A percentile compares a stretch with the other conserved stretches of the same genome.
phyloP scores from a whole-genome alignment of 2,113 vertebrate genomes.

The Ariopsis seemanni region DNA sequence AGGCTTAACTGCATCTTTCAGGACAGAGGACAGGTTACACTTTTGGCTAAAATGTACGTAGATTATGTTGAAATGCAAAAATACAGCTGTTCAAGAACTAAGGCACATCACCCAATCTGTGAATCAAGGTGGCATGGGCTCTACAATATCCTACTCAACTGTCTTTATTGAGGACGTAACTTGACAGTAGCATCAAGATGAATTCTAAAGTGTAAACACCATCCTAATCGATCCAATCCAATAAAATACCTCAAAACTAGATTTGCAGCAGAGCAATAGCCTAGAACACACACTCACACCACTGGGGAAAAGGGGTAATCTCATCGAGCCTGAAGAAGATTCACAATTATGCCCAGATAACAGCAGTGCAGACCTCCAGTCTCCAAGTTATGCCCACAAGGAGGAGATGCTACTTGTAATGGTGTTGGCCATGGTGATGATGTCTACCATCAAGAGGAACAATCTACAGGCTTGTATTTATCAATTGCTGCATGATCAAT shows the following conservation, averaged over 20 bases:
- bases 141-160: background rate
- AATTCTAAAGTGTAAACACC: background rate
- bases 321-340: background rate
- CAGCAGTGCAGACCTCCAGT: background rate
- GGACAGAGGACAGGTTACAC: background rate
- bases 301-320: background rate
- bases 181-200: background rate
- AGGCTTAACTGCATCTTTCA: background rate
- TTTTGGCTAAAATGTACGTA: background rate
- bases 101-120: background rate
- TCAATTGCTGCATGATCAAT: background rate
- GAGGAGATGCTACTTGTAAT: background rate
- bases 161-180: background rate
- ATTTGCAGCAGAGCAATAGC: background rate
- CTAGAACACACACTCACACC: background rate
- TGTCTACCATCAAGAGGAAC: too few relatives aligned
- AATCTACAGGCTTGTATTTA: background rate
- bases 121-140: background rate
- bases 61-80: background rate
- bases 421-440: background rate
- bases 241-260: slow-evolving; percentile 4
- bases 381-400: background rate
- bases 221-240: background rate
- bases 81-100: background rate
- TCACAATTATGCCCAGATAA: background rate